Conservation (phyloP, 2,888 invertebrate genomes). For the Hyalella azteca region DNA sequence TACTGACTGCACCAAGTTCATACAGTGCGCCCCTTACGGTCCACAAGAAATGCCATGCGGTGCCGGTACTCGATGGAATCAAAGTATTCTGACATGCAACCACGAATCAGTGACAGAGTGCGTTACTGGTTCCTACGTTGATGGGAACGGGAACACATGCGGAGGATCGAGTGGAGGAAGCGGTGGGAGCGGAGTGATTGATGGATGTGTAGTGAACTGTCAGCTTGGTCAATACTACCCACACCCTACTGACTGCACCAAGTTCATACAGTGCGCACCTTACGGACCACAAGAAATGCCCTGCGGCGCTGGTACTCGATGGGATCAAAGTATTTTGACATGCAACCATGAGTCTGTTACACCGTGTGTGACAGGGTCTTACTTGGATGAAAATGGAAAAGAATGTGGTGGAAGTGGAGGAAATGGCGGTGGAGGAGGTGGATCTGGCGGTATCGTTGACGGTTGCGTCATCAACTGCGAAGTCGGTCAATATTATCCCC, state of each 20-base stretch:
- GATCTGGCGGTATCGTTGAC: conserved; percentile 1
- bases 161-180: conserved; percentile 36
- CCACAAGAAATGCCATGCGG: conserved; percentile 46
- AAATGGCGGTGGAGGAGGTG: not conserved
- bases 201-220: conserved; percentile 41
- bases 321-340: conserved; percentile 31
- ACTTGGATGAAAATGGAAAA: not conserved
- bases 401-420: not conserved
- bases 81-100: conserved; percentile 40
- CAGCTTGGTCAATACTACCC: conserved; percentile 42
- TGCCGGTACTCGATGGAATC: conserved; percentile 41
- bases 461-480: conserved; percentile 39
- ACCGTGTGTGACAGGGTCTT: conserved; percentile 27
- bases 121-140: conserved; percentile 28
- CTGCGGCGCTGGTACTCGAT: not conserved
- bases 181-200: conserved; percentile 14
- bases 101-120: conserved; percentile 23
- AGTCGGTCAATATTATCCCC: conserved; percentile 41
- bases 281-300: conserved; percentile 48
- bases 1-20: conserved; percentile 56
- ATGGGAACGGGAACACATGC: not conserved
- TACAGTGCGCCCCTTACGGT: conserved; percentile 54
- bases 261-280: conserved; percentile 58
- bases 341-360: conserved; percentile 40
- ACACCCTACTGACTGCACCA: conserved; percentile 53